Evolutionary conservation across 2,113 vertebrate species (phyloP).

Genomic region (Protobothrops flavoviridis): DNA sequence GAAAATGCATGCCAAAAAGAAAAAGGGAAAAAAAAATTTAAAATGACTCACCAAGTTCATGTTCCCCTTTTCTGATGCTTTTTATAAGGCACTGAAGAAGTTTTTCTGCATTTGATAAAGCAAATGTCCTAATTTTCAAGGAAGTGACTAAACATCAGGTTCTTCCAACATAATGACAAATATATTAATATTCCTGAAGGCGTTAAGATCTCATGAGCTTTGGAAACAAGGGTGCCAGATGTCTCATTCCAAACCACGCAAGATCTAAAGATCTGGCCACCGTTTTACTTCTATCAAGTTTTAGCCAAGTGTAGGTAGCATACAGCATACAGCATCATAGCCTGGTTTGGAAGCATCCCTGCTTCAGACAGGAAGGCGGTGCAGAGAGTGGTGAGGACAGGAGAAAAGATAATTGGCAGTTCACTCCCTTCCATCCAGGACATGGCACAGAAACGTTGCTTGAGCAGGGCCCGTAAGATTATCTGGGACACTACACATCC

Average conservation of each 20-base stretch:
- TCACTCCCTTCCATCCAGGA: too few species aligned
- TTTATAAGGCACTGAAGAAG: neutral
- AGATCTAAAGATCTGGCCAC: neutral
- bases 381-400: too few species aligned
- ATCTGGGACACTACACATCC: too few species aligned
- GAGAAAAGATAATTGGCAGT: too few species aligned
- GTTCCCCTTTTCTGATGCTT: neutral
- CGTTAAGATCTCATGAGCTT: neutral
- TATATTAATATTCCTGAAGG: neutral
- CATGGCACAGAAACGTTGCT: too few species aligned
- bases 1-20: neutral
- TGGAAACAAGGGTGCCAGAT: neutral
- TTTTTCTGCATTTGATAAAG: neutral
- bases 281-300: neutral
- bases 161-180: neutral
- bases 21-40: neutral
- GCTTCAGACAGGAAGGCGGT: too few species aligned
- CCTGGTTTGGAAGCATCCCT: too few species aligned
- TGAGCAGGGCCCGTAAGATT: too few species aligned
- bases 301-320: neutral
- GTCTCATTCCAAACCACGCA: neutral
- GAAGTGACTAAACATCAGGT: neutral
- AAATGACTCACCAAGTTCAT: neutral
- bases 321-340: too few species aligned
- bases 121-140: neutral